Percentiles rank a stretch among this genome's conserved stretches.
These are phyloP conservation scores for Tonatia bakeri DNA, from an alignment of 2,113 vertebrate species.

Conservation along the genomic window DNA sequence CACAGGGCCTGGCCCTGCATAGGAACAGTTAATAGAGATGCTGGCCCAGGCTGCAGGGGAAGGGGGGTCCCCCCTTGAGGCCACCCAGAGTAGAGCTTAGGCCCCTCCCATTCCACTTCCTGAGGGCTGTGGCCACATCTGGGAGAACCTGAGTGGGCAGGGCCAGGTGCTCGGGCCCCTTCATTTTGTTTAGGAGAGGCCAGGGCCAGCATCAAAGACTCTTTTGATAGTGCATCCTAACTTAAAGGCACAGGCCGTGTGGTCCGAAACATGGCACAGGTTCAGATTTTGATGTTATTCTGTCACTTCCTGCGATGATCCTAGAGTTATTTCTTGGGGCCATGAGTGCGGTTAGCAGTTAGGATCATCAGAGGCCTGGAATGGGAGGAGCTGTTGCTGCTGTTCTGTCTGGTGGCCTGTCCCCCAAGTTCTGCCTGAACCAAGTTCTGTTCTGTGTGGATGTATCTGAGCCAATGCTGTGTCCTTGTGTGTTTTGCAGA, in stretches of 20 bases:
- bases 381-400: fast-evolving
- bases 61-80: fast-evolving
- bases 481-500: conserved; percentile 78
- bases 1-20: not conserved
- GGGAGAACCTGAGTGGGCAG: not conserved
- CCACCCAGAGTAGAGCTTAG: not conserved
- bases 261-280: not conserved
- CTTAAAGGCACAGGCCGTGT: not conserved
- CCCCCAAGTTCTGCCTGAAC: not conserved
- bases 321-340: not conserved
- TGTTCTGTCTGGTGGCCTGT: not conserved
- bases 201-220: not conserved
- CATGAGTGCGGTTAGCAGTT: fast-evolving
- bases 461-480: not conserved
- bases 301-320: not conserved
- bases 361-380: not conserved
- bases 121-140: fast-evolving
- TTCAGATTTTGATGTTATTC: not conserved
- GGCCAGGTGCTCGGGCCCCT: no score
- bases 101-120: not conserved
- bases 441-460: no score
- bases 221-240: not conserved
- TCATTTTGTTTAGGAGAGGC: not conserved
- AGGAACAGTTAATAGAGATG: not conserved
- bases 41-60: not conserved